These are phyloP conservation scores for Calliphora vicina DNA, from an alignment of 1,140 invertebrate genomes.

Conservation along the genomic window DNA sequence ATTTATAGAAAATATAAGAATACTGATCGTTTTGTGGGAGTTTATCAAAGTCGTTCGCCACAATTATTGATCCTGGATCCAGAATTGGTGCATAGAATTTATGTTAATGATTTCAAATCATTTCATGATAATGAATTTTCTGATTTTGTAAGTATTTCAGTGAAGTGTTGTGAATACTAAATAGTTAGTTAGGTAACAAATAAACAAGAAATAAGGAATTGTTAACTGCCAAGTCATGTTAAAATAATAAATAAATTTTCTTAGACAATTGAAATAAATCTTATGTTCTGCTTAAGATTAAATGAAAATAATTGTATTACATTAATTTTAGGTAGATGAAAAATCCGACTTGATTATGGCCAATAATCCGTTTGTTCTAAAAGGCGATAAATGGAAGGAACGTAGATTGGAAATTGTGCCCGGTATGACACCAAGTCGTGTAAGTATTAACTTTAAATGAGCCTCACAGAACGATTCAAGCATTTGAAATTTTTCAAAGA, in stretches of 20 bases:
- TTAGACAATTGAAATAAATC: no score
- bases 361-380: slow-evolving; percentile 63
- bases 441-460: slow-evolving; percentile 53
- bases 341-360: slow-evolving; percentile 63
- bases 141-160: slow-evolving; percentile 13
- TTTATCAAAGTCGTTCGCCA: slow-evolving; percentile 47
- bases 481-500: slow-evolving; percentile 52
- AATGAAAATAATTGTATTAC: background rate
- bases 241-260: no score
- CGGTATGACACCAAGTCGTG: slow-evolving; percentile 62
- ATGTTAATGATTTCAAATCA: slow-evolving; percentile 65
- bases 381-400: slow-evolving; percentile 67
- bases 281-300: no score
- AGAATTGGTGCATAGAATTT: slow-evolving; percentile 64
- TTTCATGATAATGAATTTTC: slow-evolving; percentile 61
- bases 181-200: no score
- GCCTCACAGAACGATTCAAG: slow-evolving; percentile 68
- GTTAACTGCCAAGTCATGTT: no score
- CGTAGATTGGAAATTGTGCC: slow-evolving; percentile 66
- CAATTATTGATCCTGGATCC: slow-evolving; percentile 65
- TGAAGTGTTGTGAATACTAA: no score
- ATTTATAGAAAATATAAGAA: slow-evolving; percentile 54
- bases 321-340: slow-evolving; percentile 49
- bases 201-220: no score
- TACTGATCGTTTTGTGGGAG: slow-evolving; percentile 52